Conservation (phyloP, 2,113 vertebrate genomes). For the Crypturellus undulatus region DNA sequence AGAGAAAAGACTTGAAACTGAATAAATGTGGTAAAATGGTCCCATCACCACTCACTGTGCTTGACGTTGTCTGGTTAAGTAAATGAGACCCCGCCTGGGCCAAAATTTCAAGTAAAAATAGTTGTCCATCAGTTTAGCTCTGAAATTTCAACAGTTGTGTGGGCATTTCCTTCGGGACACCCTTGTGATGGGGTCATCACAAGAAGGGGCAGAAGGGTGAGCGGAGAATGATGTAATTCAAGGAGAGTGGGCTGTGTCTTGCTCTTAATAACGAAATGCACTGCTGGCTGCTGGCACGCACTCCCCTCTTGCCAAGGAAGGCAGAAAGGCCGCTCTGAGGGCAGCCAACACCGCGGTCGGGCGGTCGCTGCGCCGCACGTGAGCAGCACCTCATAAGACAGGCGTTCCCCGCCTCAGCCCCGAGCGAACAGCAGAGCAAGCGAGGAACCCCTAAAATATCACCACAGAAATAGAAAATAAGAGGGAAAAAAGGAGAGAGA, state of each 20-base stretch:
- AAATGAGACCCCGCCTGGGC: neutral
- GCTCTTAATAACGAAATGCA: neutral
- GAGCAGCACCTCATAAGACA: neutral
- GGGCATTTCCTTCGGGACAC: neutral
- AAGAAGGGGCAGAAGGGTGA: neutral
- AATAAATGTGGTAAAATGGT: neutral
- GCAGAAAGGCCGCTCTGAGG: neutral
- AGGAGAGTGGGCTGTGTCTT: neutral
- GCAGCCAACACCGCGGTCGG: rapidly evolving
- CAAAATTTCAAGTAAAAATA: neutral
- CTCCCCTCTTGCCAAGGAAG: neutral
- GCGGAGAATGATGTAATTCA: neutral
- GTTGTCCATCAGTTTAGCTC: neutral
- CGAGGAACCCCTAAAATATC: neutral
- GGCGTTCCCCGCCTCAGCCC: neutral
- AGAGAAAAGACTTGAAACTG: neutral
- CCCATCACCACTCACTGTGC: neutral
- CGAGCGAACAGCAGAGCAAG: neutral
- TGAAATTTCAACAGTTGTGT: neutral
- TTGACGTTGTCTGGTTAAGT: neutral
- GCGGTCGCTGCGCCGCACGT: rapidly evolving
- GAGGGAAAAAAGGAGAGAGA: rapidly evolving
- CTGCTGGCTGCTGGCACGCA: neutral
- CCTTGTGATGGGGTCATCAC: no score
- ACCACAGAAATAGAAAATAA: no score